Evolutionary conservation across 1,140 invertebrate genomes (phyloP).

Genomic region (Drosophila sulfurigaster): DNA sequence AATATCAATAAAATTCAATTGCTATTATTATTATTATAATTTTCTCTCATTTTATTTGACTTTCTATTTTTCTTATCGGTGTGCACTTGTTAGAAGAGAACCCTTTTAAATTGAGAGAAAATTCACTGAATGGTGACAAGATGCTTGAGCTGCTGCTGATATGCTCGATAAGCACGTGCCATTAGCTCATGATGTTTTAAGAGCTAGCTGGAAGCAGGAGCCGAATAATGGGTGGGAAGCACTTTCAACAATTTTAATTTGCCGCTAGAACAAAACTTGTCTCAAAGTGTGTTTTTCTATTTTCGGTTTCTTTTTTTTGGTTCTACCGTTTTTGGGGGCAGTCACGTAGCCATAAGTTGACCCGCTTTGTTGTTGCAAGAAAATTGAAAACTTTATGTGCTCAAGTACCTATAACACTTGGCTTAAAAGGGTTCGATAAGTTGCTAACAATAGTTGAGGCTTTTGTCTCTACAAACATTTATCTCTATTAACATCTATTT

Average conservation of each 20-base stretch:
- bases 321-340: conserved; percentile 24
- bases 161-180: conserved; percentile 76
- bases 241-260: conserved; percentile 67
- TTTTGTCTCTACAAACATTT: neutral
- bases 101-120: conserved; percentile 9
- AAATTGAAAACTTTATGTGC: conserved; percentile 63
- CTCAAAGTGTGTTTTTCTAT: conserved; percentile 47
- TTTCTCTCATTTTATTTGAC: neutral
- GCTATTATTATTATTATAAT: conserved; percentile 50
- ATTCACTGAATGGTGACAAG: conserved; percentile 67
- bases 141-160: conserved; percentile 60
- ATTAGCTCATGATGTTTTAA: conserved; percentile 53
- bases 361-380: conserved; percentile 48
- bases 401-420: conserved; percentile 37
- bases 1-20: conserved; percentile 58
- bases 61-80: conserved; percentile 38
- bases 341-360: conserved; percentile 66
- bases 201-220: neutral
- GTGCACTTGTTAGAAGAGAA: no score
- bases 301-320: conserved; percentile 6
- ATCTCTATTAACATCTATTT: neutral
- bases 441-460: neutral
- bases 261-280: conserved; percentile 55
- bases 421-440: conserved; percentile 15
- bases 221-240: neutral